Evolutionary conservation across 2,797 vertebrate genomes (phyloP), one percentile per base, ranked within the genome.

Genomic region (Halcyon badia): DNA sequence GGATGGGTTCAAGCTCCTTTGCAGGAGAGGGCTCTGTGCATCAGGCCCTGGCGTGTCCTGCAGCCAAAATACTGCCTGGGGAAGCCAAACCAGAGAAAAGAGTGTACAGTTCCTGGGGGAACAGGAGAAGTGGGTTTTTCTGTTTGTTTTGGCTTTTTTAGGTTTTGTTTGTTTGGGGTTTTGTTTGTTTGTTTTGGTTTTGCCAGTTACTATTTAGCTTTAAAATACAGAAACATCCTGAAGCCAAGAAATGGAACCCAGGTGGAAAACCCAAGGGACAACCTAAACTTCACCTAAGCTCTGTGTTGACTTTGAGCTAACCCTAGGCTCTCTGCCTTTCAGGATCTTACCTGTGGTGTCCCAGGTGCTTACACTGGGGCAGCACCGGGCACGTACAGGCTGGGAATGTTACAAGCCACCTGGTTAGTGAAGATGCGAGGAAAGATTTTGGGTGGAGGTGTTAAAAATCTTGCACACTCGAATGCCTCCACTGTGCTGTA

Each of bases 371-470:
- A 5, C 15, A 1, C 21, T 31, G 22, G 22, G 17, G 8, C 48
- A 86, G 20, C 25, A 26, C 26, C 39, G 33, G 6, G 2, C 12
- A 6, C 1, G 1, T 21, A 24, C 12, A 33, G 49, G 14, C 31
- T 69, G 70, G 37, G 31, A 61, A 76, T 46, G 46, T 39, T 39
- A 18, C 18, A 69, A 54, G 46, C 16, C 31, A 35, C 48, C 2
- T 48, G 58, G 18, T 24, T 48, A 62, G 18, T 26, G 39, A 62
- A 81, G 81, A 64, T 24, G 18, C 14, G 25, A 89, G 39, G 12
- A n/a, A 26, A 61, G 37, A 13, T 37, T 73, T 11, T 4, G 2
- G 0, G 3, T 2, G 21, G 6, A 3, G 5, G 15, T 65, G 18
- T 65, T 10, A 58, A 58, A 56, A 85, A 28, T 28, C 22, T 3